Evolutionary conservation across 1,140 invertebrate species (phyloP), one percentile per base, ranked within the genome.

Genomic region (Sinella curviseta): DNA sequence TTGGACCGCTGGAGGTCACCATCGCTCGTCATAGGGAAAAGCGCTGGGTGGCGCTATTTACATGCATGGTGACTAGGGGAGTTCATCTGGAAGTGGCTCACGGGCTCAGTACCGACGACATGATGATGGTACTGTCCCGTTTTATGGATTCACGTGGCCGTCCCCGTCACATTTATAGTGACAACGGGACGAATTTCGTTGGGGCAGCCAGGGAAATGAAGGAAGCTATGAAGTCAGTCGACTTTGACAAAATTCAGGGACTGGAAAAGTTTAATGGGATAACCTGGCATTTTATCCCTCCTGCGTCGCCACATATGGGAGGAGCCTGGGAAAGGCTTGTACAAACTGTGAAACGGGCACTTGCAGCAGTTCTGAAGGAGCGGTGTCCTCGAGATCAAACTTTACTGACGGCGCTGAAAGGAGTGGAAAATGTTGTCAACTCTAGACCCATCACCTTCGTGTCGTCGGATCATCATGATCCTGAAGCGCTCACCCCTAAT

Each of bases 61-160:
- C n/a, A n/a, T n/a, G n/a, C n/a, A n/a, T n/a, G n/a, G n/a, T n/a
- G n/a, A n/a, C n/a, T n/a, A n/a, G n/a, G n/a, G n/a, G n/a, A n/a
- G n/a, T n/a, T n/a, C n/a, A n/a, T 85, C 4, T 85, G 85, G 34
- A 86, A 81, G 0, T 84, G 85, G 67, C 14, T 84, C 0, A 57
- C 75, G n/a, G n/a, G n/a, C n/a, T n/a, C n/a, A n/a, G n/a, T n/a
- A n/a, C n/a, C n/a, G n/a, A n/a, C n/a, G n/a, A n/a, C n/a, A n/a
- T n/a, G n/a, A n/a, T n/a, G n/a, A n/a, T n/a, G n/a, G n/a, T n/a
- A n/a, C n/a, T n/a, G n/a, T n/a, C n/a, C n/a, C n/a, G n/a, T n/a
- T n/a, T n/a, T n/a, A n/a, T n/a, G n/a, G n/a, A n/a, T n/a, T n/a
- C n/a, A n/a, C n/a, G n/a, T n/a, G n/a, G n/a, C n/a, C n/a, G n/a